Percentiles rank a stretch among this genome's conserved stretches.
Conservation (phyloP, 2,113 vertebrate genomes). For the Megaceryle torquata region DNA sequence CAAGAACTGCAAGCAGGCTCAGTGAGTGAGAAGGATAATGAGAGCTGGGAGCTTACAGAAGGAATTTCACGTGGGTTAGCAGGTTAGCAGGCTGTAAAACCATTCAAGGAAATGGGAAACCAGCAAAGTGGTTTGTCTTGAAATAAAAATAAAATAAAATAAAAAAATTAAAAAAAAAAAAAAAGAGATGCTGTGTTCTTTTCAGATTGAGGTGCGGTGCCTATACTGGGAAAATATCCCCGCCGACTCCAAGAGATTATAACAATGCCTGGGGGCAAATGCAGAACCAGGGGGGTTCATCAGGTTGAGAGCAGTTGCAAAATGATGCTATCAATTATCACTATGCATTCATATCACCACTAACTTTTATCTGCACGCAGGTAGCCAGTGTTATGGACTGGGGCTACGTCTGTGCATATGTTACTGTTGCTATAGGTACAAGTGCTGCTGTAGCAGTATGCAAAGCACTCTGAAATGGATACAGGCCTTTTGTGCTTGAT, state of each 20-base stretch:
- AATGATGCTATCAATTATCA: background rate
- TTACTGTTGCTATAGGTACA: background rate
- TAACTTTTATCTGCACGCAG: background rate
- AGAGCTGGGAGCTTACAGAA: background rate
- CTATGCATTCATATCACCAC: background rate
- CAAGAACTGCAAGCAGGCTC: background rate
- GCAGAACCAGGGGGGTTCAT: background rate
- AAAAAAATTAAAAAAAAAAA: no score
- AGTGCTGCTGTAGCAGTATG: background rate
- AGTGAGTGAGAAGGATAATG: background rate
- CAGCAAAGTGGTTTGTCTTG: background rate
- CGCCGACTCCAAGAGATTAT: background rate
- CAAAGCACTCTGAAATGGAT: background rate
- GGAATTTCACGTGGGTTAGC: background rate
- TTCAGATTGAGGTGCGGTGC: background rate
- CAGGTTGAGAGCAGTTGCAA: background rate
- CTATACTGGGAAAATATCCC: background rate
- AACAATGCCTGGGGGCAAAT: background rate
- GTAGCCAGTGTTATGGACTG: background rate
- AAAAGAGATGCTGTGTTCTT: background rate
- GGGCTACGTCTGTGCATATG: background rate
- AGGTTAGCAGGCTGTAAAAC: rapidly evolving
- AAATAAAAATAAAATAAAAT: no score
- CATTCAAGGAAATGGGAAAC: background rate
- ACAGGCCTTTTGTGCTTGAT: background rate